Percentiles rank a stretch among this genome's conserved stretches.
These are phyloP conservation scores for Amphiprion percula DNA, from an alignment of 2,113 vertebrate genomes.

Conservation along the genomic window DNA sequence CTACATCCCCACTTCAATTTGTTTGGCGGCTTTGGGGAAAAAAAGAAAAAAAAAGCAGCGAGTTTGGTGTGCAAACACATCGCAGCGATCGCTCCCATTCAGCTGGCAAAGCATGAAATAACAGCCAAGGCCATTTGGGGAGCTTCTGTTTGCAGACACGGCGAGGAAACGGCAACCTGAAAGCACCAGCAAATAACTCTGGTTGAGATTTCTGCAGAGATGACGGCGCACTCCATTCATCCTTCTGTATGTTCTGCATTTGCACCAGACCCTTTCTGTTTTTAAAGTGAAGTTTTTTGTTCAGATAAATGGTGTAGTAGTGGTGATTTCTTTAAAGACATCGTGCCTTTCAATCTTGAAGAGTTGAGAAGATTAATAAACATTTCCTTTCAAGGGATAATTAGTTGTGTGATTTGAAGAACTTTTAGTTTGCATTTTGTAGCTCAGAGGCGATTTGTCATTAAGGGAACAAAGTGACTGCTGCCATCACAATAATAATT, in stretches of 20 bases:
- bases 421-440: no score
- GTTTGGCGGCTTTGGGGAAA: slow-evolving; percentile 63
- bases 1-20: slow-evolving; percentile 71
- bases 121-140: slow-evolving; percentile 46
- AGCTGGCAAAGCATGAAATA: slow-evolving; percentile 64
- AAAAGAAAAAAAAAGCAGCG: slow-evolving; percentile 36
- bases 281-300: no score
- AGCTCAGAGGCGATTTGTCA: no score
- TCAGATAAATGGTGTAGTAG: no score
- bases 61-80: slow-evolving; percentile 60
- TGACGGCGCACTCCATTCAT: slow-evolving; percentile 26
- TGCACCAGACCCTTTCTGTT: background rate
- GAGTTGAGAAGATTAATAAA: no score
- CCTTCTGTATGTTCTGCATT: slow-evolving; percentile 8
- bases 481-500: no score
- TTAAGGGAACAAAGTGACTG: no score
- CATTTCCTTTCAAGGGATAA: no score
- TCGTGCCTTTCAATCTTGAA: no score
- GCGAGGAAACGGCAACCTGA: slow-evolving; percentile 1
- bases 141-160: slow-evolving; percentile 53
- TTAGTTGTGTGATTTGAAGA: no score
- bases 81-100: slow-evolving; percentile 48
- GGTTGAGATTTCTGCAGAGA: slow-evolving; percentile 34
- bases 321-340: no score
- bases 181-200: slow-evolving; percentile 4